phyloP scores from a whole-genome alignment of 2,888 invertebrate genomes.

The Drosophila fungiperda region DNA sequence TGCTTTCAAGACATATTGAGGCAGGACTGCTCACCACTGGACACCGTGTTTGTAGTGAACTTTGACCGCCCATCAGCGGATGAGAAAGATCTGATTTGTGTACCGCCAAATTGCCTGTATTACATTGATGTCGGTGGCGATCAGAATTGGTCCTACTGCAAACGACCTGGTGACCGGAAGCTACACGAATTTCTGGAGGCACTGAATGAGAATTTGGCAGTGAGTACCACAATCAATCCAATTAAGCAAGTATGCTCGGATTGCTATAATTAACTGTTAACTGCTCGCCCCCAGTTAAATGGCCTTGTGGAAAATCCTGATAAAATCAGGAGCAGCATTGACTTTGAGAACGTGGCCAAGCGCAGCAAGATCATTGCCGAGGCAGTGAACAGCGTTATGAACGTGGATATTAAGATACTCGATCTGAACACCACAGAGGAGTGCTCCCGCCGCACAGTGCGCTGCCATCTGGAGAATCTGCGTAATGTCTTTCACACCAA shows the following conservation, averaged over 20 bases:
- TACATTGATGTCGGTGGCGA: conserved; percentile 34
- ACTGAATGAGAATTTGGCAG: conserved; percentile 64
- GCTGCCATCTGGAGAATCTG: conserved; percentile 86
- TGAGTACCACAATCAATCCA: conserved; percentile 28
- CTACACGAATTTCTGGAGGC: conserved; percentile 67
- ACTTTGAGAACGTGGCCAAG: conserved; percentile 79
- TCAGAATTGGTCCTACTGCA: conserved; percentile 76
- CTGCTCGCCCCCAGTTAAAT: conserved; percentile 38
- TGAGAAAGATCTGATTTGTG: conserved; percentile 45
- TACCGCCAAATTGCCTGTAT: conserved; percentile 52
- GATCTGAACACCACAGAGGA: conserved; percentile 85
- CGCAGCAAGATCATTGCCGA: conserved; percentile 85
- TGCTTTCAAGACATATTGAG: conserved; percentile 70
- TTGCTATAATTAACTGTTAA: neutral
- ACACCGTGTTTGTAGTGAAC: conserved; percentile 79
- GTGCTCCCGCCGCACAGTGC: conserved; percentile 84
- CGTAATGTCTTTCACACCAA: conserved; percentile 85
- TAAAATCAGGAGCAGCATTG: conserved; percentile 67
- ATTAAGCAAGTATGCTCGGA: neutral
- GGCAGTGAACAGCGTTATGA: conserved; percentile 84
- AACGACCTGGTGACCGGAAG: conserved; percentile 71
- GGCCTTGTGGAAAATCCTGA: conserved; percentile 70
- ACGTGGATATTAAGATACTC: conserved; percentile 61
- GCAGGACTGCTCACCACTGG: conserved; percentile 79
- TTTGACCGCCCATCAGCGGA: conserved; percentile 62